Conservation (phyloP, 2,888 invertebrate species). For the Melinopterus prodromus region DNA sequence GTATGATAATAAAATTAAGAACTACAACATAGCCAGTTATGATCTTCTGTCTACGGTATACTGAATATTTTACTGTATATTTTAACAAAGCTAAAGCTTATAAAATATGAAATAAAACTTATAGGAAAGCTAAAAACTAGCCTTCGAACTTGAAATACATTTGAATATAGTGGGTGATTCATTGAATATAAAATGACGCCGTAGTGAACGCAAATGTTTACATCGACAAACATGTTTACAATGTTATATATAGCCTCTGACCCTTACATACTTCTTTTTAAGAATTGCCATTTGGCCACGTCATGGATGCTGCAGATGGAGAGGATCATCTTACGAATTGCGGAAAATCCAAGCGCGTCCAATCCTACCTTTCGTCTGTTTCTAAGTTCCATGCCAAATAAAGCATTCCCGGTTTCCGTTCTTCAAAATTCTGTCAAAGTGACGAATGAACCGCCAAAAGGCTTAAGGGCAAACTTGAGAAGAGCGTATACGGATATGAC, state of each 20-base stretch:
- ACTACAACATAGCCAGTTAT: too few species aligned
- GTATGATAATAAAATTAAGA: too few species aligned
- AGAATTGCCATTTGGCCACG: conserved; percentile 93
- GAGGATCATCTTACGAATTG: conserved; percentile 76
- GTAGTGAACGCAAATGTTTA: neutral
- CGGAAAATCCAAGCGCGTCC: conserved; percentile 70
- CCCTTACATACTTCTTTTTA: conserved; percentile 50
- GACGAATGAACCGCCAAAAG: conserved; percentile 94
- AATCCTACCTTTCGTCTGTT: conserved; percentile 82
- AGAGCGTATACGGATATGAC: conserved; percentile 82
- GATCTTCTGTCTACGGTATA: too few species aligned
- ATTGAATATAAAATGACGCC: too few species aligned
- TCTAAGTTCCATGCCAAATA: conserved; percentile 90
- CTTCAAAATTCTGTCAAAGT: conserved; percentile 94
- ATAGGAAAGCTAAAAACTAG: too few species aligned
- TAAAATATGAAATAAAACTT: too few species aligned
- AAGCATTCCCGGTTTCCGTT: conserved; percentile 87
- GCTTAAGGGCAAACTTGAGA: conserved; percentile 86
- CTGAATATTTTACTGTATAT: too few species aligned
- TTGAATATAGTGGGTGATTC: too few species aligned
- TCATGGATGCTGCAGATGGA: conserved; percentile 93
- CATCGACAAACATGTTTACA: neutral
- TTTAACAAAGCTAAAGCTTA: too few species aligned
- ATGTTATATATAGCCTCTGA: conserved; percentile 21
- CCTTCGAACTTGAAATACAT: too few species aligned